A percentile compares a stretch with the other conserved stretches of the same genome.
phyloP scores from a whole-genome alignment of 2,113 vertebrate species.

The Antennarius striatus region DNA sequence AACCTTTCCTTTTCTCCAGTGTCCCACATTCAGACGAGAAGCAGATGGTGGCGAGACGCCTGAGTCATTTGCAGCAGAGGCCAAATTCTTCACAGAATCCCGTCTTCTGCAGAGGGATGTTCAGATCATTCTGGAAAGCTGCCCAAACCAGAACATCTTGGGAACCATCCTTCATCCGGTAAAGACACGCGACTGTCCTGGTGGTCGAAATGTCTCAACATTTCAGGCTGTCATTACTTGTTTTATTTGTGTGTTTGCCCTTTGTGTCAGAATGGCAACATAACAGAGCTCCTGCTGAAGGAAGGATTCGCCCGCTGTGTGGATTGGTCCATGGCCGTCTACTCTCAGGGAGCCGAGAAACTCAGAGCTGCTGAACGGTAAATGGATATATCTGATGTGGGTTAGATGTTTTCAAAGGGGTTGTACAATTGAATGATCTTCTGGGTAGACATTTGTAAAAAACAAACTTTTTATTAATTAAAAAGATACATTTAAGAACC shows the following conservation, averaged over 20 bases:
- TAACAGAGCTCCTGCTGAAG: conserved; percentile 92
- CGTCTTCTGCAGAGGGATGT: conserved; percentile 95
- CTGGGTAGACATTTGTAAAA: no score
- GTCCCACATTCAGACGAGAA: conserved; percentile 93
- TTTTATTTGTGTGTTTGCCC: not conserved
- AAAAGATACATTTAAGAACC: not conserved
- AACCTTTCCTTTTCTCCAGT: conserved; percentile 72
- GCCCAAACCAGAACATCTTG: conserved; percentile 95
- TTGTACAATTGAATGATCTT: no score
- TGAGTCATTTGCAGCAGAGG: conserved; percentile 92
- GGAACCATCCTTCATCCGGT: conserved; percentile 97
- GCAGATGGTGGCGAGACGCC: conserved; percentile 87
- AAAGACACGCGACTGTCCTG: conserved; percentile 24
- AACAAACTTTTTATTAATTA: no score
- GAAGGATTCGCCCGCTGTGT: conserved; percentile 97
- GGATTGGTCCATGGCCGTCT: conserved; percentile 97
- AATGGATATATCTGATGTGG: no score
- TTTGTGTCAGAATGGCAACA: conserved; percentile 90
- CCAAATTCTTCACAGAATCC: conserved; percentile 97
- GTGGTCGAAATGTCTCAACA: not conserved
- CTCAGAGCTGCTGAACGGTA: conserved; percentile 91
- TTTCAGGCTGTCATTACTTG: not conserved
- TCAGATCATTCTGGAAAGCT: conserved; percentile 97
- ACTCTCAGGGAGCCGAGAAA: conserved; percentile 94
- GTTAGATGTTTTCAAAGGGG: not conserved